Evolutionary conservation across 2,888 invertebrate species (phyloP), one percentile per base, ranked within the genome.

Genomic region (Cerastoderma edule): DNA sequence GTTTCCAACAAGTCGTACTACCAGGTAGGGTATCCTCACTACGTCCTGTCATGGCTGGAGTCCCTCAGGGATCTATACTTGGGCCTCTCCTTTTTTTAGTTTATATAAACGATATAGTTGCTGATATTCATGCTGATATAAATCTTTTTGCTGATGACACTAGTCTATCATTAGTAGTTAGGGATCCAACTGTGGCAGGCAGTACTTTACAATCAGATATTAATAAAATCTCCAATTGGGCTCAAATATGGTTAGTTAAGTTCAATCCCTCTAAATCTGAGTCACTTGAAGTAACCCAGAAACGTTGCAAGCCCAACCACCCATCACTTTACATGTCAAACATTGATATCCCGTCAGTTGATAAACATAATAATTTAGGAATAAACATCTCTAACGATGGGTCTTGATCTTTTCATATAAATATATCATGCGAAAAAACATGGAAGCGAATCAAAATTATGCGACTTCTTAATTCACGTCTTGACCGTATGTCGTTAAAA

Each of bases 201-300:
- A 13, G 13, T 22, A 5, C 24, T 24, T 24, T 24, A 27, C 22
- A 5, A 24, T 22, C 53, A 22, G 53, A 53, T 53, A 22, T 53
- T 24, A 2, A 22, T 27, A 53, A 22, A 53, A 53, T 22, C 13
- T 27, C 5, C 13, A 53, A 30, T n/a, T 56, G 32, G 56, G 56
- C 32, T 13, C 10, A 56, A 13, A 56, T 8, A 32, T 56, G 28
- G 56, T 27, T 56, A 13, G 56, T 30, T 6, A 56, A 56, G 32
- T 56, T 56, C 19, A 56, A 56, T 32, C 60, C 60, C 16, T 35
- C 60, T 5, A 60, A 35, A 22, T 35, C 60, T n/a, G 60, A 60
- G 24, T 60, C 60, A 22, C n/a, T 60, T 2, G 24, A 35, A 2
- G 22, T 60, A 22, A 35, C 32, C 10, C 22, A 22, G 4, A 60